Conservation (phyloP, 2,888 invertebrate species). For the Cenopis cana region DNA sequence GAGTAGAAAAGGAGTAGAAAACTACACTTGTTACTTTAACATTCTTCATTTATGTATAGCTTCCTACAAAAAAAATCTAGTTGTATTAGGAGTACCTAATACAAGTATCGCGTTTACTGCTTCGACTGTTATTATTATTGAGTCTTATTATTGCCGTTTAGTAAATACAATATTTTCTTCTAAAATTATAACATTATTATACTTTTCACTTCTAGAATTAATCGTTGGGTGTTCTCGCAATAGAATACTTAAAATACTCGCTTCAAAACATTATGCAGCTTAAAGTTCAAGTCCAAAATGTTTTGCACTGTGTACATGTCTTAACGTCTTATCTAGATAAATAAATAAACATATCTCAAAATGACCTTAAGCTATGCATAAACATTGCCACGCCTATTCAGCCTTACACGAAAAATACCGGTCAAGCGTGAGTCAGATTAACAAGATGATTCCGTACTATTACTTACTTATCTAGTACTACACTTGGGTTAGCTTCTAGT, state of each 20-base stretch:
- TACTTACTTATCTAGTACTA: too few relatives aligned
- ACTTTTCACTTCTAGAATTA: background rate
- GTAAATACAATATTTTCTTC: too few relatives aligned
- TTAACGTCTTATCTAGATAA: conserved; percentile 40
- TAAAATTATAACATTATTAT: too few relatives aligned
- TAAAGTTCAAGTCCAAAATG: conserved; percentile 32
- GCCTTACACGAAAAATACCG: conserved; percentile 20
- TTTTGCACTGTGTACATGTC: conserved; percentile 10
- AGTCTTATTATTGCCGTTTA: too few relatives aligned
- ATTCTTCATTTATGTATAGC: too few relatives aligned
- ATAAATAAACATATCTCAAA: conserved; percentile 37
- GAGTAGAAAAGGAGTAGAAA: too few relatives aligned
- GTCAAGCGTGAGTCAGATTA: conserved; percentile 14
- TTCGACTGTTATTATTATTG: too few relatives aligned
- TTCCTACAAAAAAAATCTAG: too few relatives aligned
- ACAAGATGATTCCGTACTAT: conserved; percentile 16
- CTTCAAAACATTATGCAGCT: conserved; percentile 3
- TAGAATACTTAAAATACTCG: background rate
- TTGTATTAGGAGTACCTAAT: too few relatives aligned
- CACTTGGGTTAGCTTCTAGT: background rate
- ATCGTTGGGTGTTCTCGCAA: background rate
- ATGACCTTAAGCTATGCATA: conserved; percentile 40
- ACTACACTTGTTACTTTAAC: too few relatives aligned
- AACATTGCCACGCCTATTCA: conserved; percentile 57
- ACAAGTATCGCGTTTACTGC: too few relatives aligned